These are phyloP conservation scores for Mongoloraphidia duomilia DNA, from an alignment of 2,888 invertebrate genomes.

Conservation along the genomic window DNA sequence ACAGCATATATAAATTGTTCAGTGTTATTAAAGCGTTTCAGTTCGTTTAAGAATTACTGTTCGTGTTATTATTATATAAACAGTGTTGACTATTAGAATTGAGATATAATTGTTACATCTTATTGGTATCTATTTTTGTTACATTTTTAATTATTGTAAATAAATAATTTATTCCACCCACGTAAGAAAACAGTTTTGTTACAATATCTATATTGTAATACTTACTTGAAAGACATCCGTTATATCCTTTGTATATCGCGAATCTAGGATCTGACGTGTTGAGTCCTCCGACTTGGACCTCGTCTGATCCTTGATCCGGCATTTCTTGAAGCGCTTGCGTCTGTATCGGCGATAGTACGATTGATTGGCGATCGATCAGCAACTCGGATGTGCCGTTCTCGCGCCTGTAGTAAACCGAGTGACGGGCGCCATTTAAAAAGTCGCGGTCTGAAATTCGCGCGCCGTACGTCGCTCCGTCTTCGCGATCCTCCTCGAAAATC, in stretches of 20 bases:
- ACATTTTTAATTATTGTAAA: background rate
- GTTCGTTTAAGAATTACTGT: no score
- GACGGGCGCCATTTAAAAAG: conserved; percentile 69
- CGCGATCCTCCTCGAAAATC: conserved; percentile 74
- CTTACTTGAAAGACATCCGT: conserved; percentile 81
- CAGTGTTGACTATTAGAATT: no score
- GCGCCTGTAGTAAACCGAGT: conserved; percentile 58
- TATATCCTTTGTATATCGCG: conserved; percentile 71
- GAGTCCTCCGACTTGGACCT: conserved; percentile 75
- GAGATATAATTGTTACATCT: no score
- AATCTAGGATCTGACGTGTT: conserved; percentile 73
- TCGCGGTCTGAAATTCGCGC: conserved; percentile 62
- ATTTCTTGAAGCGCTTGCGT: conserved; percentile 52
- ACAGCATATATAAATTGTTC: no score
- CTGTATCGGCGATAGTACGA: conserved; percentile 53
- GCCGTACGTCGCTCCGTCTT: conserved; percentile 53
- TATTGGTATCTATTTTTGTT: no score
- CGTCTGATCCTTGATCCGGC: conserved; percentile 54
- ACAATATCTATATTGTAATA: conserved; percentile 14
- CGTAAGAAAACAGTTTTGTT: background rate
- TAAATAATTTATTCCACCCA: no score
- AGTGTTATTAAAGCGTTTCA: no score
- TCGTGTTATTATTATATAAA: no score
- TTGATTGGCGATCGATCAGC: conserved; percentile 61
- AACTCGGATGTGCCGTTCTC: conserved; percentile 55